These are phyloP conservation scores for Monochamus alternatus DNA, from an alignment of 2,888 invertebrate species.

Conservation along the genomic window DNA sequence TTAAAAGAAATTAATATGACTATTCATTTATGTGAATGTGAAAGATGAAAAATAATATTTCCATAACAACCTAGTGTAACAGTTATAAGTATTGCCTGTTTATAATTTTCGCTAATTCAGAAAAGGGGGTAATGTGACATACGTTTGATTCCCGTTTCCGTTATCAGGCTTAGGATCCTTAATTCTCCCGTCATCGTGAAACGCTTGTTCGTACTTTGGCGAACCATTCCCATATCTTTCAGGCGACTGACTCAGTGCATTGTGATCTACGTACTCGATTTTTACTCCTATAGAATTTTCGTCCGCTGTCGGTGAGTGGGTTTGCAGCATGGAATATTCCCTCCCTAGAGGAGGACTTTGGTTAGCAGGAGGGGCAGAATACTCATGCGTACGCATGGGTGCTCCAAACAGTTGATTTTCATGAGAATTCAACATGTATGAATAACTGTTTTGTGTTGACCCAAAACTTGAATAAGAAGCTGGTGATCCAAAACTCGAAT, in stretches of 20 bases:
- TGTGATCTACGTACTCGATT: constrained; percentile 71
- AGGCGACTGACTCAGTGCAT: constrained; percentile 67
- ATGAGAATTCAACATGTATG: constrained; percentile 81
- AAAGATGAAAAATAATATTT: too few relatives aligned
- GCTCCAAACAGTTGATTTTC: constrained; percentile 80
- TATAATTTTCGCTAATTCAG: constrained; percentile 74
- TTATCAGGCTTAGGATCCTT: constrained; percentile 68
- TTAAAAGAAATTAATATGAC: too few relatives aligned
- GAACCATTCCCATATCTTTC: constrained; percentile 77
- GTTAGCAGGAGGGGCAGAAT: constrained; percentile 72
- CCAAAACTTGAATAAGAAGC: constrained; percentile 79
- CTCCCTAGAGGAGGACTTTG: constrained; percentile 79
- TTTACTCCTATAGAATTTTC: constrained; percentile 69
- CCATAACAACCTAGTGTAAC: too few relatives aligned
- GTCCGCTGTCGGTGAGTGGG: constrained; percentile 74
- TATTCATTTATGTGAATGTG: too few relatives aligned
- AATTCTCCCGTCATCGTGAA: constrained; percentile 69
- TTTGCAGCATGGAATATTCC: constrained; percentile 79
- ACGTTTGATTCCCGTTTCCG: constrained; percentile 73
- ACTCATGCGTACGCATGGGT: constrained; percentile 75
- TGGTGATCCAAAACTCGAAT: constrained; percentile 77
- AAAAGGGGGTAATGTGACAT: constrained; percentile 85
- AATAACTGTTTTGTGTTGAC: constrained; percentile 74
- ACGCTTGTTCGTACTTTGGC: constrained; percentile 75
- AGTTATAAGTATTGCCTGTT: constrained; percentile 53